These are phyloP conservation scores for Ethmia dodecea DNA, from an alignment of 2,888 invertebrate species.

Conservation along the genomic window DNA sequence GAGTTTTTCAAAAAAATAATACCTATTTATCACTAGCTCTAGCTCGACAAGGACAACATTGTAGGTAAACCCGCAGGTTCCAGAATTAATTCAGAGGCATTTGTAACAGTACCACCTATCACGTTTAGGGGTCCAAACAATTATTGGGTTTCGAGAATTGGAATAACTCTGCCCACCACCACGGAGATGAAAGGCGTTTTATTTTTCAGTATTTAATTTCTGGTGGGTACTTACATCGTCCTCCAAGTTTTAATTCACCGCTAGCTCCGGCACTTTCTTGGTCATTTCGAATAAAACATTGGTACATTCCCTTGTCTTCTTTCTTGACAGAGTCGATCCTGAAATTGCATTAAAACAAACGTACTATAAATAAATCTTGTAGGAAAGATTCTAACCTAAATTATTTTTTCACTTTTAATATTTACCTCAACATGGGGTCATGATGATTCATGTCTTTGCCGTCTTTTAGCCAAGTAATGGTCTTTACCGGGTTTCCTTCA, in stretches of 20 bases:
- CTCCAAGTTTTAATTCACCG: slow-evolving; percentile 94
- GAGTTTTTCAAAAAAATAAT: too few relatives aligned
- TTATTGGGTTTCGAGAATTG: too few relatives aligned
- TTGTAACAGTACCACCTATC: too few relatives aligned
- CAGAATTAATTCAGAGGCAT: too few relatives aligned
- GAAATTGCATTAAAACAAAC: slow-evolving; percentile 19
- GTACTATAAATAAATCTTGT: not conserved
- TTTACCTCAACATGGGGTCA: slow-evolving; percentile 83
- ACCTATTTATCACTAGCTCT: too few relatives aligned
- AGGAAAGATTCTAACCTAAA: not conserved
- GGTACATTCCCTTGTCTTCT: slow-evolving; percentile 98
- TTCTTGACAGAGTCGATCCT: slow-evolving; percentile 94
- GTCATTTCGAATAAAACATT: slow-evolving; percentile 95
- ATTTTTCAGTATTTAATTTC: too few relatives aligned
- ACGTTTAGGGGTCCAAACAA: too few relatives aligned
- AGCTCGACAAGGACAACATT: too few relatives aligned
- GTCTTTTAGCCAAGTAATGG: slow-evolving; percentile 95
- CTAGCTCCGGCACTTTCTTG: slow-evolving; percentile 96
- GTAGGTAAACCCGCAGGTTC: too few relatives aligned
- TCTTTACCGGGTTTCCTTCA: slow-evolving; percentile 93
- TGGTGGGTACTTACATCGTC: slow-evolving; percentile 85
- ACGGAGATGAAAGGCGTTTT: too few relatives aligned
- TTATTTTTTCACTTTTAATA: not conserved
- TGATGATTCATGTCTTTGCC: slow-evolving; percentile 90
- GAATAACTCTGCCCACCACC: too few relatives aligned